phyloP scores from a whole-genome alignment of 2,113 vertebrate genomes.

The Steatornis caripensis region DNA sequence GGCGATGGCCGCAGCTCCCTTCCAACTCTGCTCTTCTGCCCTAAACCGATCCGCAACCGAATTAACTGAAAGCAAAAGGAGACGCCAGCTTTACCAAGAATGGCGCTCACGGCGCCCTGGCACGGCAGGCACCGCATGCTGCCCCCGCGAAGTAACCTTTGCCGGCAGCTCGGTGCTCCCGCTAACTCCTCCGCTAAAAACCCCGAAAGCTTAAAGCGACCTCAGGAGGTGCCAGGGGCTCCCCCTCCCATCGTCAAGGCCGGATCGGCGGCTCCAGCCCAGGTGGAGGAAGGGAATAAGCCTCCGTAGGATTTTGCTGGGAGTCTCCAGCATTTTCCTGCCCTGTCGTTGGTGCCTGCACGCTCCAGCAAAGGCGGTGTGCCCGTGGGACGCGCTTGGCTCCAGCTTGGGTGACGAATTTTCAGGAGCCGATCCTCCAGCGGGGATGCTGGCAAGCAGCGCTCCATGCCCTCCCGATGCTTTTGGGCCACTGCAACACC shows the following conservation, averaged over 20 bases:
- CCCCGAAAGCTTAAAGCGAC: background rate
- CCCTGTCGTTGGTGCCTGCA: too few relatives aligned
- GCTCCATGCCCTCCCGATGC: fast-evolving
- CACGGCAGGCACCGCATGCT: too few relatives aligned
- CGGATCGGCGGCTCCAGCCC: background rate
- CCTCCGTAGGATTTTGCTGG: background rate
- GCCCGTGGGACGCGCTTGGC: fast-evolving
- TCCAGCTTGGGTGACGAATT: background rate
- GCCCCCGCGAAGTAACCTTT: background rate
- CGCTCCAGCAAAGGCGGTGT: background rate
- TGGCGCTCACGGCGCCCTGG: background rate
- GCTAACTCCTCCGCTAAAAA: fast-evolving
- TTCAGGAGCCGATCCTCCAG: background rate
- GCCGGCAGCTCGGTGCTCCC: fast-evolving
- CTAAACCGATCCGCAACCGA: background rate
- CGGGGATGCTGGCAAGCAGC: background rate
- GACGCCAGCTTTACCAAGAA: background rate
- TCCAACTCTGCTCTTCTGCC: background rate
- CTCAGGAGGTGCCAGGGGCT: fast-evolving
- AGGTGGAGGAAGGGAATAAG: background rate
- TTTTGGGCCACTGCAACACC: background rate
- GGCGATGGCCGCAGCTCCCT: background rate
- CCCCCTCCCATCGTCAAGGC: fast-evolving
- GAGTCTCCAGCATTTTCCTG: background rate
- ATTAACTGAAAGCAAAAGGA: background rate